Percentiles rank a stretch among this genome's conserved stretches.
Evolutionary conservation across 2,113 vertebrate genomes (phyloP).

Genomic region (Raja brachyura): DNA sequence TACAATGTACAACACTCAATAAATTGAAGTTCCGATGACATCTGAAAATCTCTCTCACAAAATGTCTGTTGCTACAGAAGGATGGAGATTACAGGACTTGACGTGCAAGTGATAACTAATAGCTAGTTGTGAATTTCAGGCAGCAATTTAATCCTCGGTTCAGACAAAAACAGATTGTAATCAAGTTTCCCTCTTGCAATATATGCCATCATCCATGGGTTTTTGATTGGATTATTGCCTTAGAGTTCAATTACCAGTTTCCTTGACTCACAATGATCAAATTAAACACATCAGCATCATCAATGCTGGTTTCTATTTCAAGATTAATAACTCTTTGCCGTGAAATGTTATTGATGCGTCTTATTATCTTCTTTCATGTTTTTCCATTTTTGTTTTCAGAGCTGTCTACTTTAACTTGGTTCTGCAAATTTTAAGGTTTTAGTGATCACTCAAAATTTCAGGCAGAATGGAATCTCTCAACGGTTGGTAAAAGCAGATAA

Average conservation of each 20-base stretch:
- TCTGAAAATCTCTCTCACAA: background rate
- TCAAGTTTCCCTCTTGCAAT: background rate
- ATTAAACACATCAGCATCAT: background rate
- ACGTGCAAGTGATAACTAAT: conserved; percentile 12
- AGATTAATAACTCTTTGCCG: background rate
- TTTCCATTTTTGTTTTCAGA: conserved; percentile 10
- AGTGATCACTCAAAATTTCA: background rate
- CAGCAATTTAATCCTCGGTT: background rate
- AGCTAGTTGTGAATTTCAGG: background rate
- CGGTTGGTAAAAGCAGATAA: background rate
- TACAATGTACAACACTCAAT: background rate
- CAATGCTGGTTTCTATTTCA: background rate
- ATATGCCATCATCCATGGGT: background rate
- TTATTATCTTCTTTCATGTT: background rate
- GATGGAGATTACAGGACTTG: background rate
- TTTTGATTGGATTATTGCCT: background rate
- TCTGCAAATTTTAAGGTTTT: background rate
- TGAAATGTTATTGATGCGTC: background rate
- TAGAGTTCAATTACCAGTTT: conserved; percentile 12
- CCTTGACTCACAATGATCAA: background rate
- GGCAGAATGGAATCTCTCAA: background rate
- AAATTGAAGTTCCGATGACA: background rate
- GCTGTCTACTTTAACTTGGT: background rate
- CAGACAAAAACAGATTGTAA: background rate
- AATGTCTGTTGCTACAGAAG: background rate